Base-by-base conservation (phyloP, 2,888 invertebrate genomes). In the Hedychridium roseum region DNA sequence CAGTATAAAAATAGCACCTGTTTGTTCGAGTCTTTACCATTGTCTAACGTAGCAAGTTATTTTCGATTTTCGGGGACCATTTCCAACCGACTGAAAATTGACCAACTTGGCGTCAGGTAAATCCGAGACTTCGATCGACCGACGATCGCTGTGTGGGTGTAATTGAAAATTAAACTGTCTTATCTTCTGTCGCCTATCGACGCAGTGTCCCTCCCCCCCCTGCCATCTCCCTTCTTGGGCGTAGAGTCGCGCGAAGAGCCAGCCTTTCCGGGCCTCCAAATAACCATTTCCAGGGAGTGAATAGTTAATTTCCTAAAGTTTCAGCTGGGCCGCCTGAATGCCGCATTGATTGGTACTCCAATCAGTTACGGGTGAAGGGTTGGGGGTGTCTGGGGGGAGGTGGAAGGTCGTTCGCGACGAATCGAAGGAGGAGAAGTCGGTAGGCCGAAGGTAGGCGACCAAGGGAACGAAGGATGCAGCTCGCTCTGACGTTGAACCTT, bases 271-370 rank as follows among this genome's bases (percentile, higher is more conserved):
- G 67, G 57, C 68, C 59, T 64, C 64, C 69, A 69, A 74, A 75
- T 71, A 74, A 73, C 73, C 74, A 74, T 76, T 75, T 76, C 70
- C 73, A 71, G 65, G 50, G 65, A 73, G 69, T 74, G 76, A 77
- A 77, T 77, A 72, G 75, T 75, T 76, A 77, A 77, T 76, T 76
- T 77, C 76, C 76, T 73, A 76, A 76, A 77, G 76, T 76, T 76
- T 76, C 72, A 69, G 70, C 70, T 62, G 62, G 62, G 69, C 68
- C 65, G 64, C 65, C 72, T 77, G 75, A 77, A 76, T 77, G 75
- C 70, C 68, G 66, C 74, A 76, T 77, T 76, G 76, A 77, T 77
- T 77, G 77, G 74, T 77, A 73, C 76, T 75, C 71, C 73, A 76
- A 77, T 77, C 75, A 75, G 71, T 73, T 70, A 63, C 65, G 70